These are phyloP conservation scores for Phodopus roborovskii DNA, from an alignment of 2,113 vertebrate genomes.

Conservation along the genomic window DNA sequence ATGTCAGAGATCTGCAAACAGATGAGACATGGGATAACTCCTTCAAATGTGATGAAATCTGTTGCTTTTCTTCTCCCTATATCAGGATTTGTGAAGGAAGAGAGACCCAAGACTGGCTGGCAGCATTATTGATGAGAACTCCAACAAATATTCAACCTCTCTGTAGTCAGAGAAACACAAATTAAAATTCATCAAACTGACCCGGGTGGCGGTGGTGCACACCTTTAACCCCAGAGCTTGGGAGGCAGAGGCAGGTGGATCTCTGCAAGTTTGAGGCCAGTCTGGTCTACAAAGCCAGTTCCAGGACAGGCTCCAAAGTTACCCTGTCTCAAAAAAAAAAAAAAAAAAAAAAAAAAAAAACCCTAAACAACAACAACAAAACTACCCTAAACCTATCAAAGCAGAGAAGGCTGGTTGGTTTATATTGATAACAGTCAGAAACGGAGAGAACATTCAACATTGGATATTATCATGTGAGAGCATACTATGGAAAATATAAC, in stretches of 20 bases:
- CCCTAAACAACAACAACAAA: too few relatives aligned
- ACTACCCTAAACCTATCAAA: too few relatives aligned
- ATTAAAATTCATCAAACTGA: conserved; percentile 15
- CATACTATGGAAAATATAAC: background rate
- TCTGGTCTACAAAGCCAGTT: background rate
- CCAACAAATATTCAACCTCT: background rate
- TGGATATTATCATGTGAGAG: background rate
- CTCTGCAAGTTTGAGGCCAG: background rate
- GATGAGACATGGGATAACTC: background rate
- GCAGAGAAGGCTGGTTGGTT: background rate
- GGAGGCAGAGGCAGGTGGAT: background rate
- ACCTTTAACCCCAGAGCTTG: background rate
- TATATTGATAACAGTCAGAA: background rate
- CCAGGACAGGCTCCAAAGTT: background rate
- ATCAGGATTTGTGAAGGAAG: background rate
- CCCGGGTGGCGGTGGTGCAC: background rate
- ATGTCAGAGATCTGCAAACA: conserved; percentile 96
- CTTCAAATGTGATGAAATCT: conserved; percentile 18
- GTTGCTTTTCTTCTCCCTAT: conserved; percentile 6
- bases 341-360: too few relatives aligned
- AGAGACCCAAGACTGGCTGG: background rate
- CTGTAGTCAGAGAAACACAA: background rate
- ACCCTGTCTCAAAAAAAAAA: too few relatives aligned
- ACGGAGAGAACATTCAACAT: background rate
- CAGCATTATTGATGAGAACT: background rate